Base-by-base conservation (phyloP, 2,888 invertebrate species). In the Drepanosiphum platanoidis region DNA sequence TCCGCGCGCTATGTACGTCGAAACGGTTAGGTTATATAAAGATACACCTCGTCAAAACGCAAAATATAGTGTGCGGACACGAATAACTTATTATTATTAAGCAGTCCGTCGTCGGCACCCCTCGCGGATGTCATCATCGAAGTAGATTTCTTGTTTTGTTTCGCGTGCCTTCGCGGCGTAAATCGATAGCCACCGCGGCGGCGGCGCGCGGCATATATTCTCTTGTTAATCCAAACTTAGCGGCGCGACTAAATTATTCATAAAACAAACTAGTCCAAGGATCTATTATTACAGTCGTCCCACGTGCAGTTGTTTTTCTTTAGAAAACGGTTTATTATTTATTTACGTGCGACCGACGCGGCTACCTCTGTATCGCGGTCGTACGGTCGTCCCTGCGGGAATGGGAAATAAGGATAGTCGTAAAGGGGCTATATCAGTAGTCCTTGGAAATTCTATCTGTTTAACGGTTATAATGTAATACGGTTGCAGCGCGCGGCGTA, bases 161-260 rank as follows among this genome's bases (percentile, higher is more conserved):
- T 34, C 2, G 9, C 46, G 46, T 68, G 52, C 30, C 27, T 34
- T 15, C 27, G 52, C 13, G 11, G 64, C 13, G 22, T 58, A 27
- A 52, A 80, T 70, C 80, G 68, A 80, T 80, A 32, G 36, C 11
- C 70, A 22, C 13, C 13, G 0, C 11, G 32, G 39, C 30, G 9
- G 11, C n/a, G n/a, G 27, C 4, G 30, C 9, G n/a, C n/a, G 30
- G n/a, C 30, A n/a, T 52, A 18, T 52, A 70, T 70, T 52, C 27
- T 70, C 5, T 80, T 3, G 27, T 80, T 70, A 22, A 46, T 70
- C 36, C 8, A 58, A n/a, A 80, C 27, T 70, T 46, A 52, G 36
- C 58, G 70, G 11, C 13, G 36, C 11, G 15, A 70, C 15, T 80
- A 80, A 80, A 80, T 80, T 80, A 80, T 80, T 80, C 36, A 80